A percentile compares a stretch with the other conserved stretches of the same genome.
These are phyloP conservation scores for Stichopus horrens DNA, from an alignment of 53 echinoderm and acorn worm species.

Conservation along the genomic window DNA sequence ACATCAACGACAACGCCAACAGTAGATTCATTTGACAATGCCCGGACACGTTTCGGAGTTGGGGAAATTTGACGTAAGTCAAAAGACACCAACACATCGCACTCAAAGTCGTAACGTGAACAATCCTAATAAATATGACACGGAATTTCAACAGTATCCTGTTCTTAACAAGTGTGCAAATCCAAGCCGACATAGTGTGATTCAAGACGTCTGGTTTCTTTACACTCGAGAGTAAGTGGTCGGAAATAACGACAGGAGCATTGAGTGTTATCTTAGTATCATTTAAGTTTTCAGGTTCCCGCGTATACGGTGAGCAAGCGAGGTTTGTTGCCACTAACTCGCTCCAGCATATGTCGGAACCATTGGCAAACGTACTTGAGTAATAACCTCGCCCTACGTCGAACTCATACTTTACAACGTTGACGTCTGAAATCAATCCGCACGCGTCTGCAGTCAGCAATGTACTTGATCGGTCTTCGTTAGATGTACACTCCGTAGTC, in stretches of 20 bases:
- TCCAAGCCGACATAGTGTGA: neutral
- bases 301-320: neutral
- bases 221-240: neutral
- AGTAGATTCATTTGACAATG: neutral
- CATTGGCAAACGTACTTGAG: neutral
- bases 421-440: neutral
- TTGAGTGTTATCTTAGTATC: neutral
- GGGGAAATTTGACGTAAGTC: constrained; percentile 5
- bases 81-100: neutral
- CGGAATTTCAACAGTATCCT: neutral
- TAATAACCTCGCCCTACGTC: neutral
- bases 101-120: neutral
- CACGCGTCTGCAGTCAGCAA: neutral
- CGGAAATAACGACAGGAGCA: neutral
- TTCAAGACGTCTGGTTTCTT: neutral
- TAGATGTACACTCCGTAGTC: neutral
- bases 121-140: neutral
- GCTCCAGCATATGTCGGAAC: neutral
- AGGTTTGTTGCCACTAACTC: neutral
- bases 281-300: neutral
- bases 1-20: neutral
- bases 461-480: neutral
- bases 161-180: neutral
- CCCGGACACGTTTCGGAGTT: neutral
- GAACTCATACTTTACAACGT: neutral